These are phyloP conservation scores for Macrotrachela quadricornifera DNA, from an alignment of 1,140 invertebrate species.

Conservation along the genomic window DNA sequence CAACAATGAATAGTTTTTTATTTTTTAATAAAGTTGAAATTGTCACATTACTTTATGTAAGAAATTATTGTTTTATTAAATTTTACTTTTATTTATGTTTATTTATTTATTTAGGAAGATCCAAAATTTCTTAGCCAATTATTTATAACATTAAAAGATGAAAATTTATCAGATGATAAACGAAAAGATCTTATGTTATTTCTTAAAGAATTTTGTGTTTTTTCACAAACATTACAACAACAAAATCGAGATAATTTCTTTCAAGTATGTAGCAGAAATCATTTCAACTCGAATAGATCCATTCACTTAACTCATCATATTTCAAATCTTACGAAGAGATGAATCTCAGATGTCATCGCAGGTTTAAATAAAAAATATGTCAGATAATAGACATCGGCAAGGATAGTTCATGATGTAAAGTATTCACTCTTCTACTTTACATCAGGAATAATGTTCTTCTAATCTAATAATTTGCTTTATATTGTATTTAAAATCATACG, in stretches of 20 bases:
- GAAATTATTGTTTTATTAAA: not conserved
- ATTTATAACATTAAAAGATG: slow-evolving; percentile 72
- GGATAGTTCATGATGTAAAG: too few relatives aligned
- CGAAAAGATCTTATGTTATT: slow-evolving; percentile 83
- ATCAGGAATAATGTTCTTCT: too few relatives aligned
- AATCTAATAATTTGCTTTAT: too few relatives aligned
- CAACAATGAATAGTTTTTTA: slow-evolving; percentile 87
- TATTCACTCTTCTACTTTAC: too few relatives aligned
- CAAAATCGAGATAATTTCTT: slow-evolving; percentile 90
- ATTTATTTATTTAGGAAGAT: slow-evolving; percentile 49
- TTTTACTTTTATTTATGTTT: too few relatives aligned
- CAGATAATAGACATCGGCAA: too few relatives aligned
- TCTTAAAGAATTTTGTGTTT: slow-evolving; percentile 96
- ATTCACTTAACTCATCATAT: too few relatives aligned
- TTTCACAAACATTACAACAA: slow-evolving; percentile 78
- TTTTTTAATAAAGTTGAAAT: slow-evolving; percentile 99
- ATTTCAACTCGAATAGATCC: too few relatives aligned
- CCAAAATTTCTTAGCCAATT: slow-evolving; percentile 81
- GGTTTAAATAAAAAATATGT: too few relatives aligned
- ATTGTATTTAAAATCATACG: too few relatives aligned
- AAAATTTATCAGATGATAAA: slow-evolving; percentile 56
- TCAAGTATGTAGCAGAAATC: slow-evolving; percentile 47
- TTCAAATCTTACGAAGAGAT: too few relatives aligned
- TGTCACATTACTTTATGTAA: not conserved
- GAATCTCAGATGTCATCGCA: too few relatives aligned